Evolutionary conservation across 2,888 invertebrate genomes (phyloP).

Genomic region (Agrotis exclamationis): DNA sequence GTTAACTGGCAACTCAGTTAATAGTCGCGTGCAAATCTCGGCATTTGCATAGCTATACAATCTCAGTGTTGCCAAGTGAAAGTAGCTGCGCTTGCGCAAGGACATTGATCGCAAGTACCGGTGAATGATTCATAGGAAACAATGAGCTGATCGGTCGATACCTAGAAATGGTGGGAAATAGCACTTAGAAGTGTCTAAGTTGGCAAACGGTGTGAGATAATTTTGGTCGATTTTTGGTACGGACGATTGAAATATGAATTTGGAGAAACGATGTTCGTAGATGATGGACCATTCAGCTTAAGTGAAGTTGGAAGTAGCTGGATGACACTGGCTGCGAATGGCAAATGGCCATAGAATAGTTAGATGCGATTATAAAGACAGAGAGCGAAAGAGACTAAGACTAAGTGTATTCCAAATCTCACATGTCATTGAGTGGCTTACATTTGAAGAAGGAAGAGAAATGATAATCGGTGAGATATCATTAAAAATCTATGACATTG

Average conservation of each 20-base stretch:
- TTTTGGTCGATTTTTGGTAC: conserved; percentile 19
- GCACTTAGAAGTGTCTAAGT: background rate
- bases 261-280: background rate
- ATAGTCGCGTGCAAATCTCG: conserved; percentile 41
- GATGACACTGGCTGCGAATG: background rate
- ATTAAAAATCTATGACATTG: background rate
- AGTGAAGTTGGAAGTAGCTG: background rate
- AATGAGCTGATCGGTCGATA: conserved; percentile 41
- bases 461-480: too few species aligned
- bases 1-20: conserved; percentile 41
- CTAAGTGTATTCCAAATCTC: too few species aligned
- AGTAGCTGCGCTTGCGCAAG: conserved; percentile 60
- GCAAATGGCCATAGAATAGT: too few species aligned
- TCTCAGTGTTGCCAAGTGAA: conserved; percentile 67
- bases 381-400: too few species aligned
- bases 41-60: conserved; percentile 63
- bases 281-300: too few species aligned
- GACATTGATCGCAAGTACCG: conserved; percentile 54
- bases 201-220: conserved; percentile 34
- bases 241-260: conserved; percentile 15
- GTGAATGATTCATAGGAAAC: conserved; percentile 51
- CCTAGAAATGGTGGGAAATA: conserved; percentile 27
- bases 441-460: too few species aligned
- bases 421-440: too few species aligned
- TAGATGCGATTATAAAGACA: too few species aligned